Evolutionary conservation across 2,797 vertebrate genomes (phyloP).

Genomic region (Manis javanica): DNA sequence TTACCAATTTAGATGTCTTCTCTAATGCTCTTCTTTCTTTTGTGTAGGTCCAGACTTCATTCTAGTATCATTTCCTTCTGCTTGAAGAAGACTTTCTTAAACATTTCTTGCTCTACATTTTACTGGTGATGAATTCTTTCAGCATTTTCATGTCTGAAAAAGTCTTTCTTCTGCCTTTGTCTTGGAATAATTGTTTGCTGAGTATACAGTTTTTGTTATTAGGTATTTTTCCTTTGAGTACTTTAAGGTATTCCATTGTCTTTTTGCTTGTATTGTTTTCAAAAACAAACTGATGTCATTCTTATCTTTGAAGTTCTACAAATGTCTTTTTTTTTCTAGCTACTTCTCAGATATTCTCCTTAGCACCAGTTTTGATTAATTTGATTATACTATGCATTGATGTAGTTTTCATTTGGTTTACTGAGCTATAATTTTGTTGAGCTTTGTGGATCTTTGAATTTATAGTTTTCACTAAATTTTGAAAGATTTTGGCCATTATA

Average conservation of each 20-base stretch:
- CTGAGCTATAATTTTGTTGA: not conserved
- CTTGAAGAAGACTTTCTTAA: not conserved
- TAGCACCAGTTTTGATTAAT: not conserved
- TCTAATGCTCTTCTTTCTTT: not conserved
- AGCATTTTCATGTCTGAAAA: not conserved
- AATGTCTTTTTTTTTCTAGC: not conserved
- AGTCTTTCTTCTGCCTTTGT: not conserved
- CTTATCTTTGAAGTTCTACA: not conserved
- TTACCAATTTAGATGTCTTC: not conserved
- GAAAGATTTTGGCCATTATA: not conserved
- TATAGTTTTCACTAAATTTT: conserved; percentile 32
- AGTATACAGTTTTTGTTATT: not conserved
- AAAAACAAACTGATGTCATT: not conserved
- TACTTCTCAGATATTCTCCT: not conserved
- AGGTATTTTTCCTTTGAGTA: not conserved
- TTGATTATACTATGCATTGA: not conserved
- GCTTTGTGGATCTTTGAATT: not conserved
- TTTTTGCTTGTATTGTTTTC: not conserved
- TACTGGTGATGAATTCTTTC: not conserved
- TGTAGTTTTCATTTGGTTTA: not conserved
- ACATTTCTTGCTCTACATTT: not conserved
- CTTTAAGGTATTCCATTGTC: not conserved
- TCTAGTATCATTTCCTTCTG: not conserved
- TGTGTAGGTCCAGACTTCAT: not conserved
- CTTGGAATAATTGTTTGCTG: not conserved